A percentile compares a stretch with the other conserved stretches of the same genome.
Conservation (phyloP, 2,797 vertebrate species). For the Varecia variegata region DNA sequence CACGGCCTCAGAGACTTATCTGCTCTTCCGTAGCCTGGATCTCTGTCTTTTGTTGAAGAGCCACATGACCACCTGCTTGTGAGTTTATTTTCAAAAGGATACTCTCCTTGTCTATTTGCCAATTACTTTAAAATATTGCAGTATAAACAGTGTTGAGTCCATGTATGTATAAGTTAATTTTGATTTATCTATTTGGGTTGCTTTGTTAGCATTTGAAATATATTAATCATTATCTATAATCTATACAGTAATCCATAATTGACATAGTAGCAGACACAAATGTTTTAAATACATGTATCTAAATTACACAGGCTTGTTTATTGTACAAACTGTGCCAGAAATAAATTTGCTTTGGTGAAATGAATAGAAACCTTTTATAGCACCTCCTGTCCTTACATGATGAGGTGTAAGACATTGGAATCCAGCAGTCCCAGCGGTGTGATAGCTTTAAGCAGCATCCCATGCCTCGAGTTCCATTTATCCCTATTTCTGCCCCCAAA, state of each 20-base stretch:
- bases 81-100: not conserved
- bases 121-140: not conserved
- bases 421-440: not conserved
- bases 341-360: not conserved
- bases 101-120: not conserved
- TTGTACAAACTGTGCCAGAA: not conserved
- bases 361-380: not conserved
- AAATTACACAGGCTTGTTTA: not conserved
- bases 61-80: not conserved
- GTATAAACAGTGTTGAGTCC: not conserved
- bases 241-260: not conserved
- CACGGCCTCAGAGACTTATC: not conserved
- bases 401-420: not conserved
- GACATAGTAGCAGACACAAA: not conserved
- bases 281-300: not conserved
- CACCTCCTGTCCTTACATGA: too few species aligned
- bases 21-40: not conserved
- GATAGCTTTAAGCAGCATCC: not conserved
- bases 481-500: not conserved
- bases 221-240: not conserved
- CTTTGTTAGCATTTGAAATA: not conserved
- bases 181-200: not conserved
- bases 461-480: not conserved
- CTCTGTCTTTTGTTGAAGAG: not conserved
- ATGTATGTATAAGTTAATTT: not conserved